These are phyloP conservation scores for Cataglyphis cursor DNA, from an alignment of 2,888 invertebrate species.

Conservation along the genomic window DNA sequence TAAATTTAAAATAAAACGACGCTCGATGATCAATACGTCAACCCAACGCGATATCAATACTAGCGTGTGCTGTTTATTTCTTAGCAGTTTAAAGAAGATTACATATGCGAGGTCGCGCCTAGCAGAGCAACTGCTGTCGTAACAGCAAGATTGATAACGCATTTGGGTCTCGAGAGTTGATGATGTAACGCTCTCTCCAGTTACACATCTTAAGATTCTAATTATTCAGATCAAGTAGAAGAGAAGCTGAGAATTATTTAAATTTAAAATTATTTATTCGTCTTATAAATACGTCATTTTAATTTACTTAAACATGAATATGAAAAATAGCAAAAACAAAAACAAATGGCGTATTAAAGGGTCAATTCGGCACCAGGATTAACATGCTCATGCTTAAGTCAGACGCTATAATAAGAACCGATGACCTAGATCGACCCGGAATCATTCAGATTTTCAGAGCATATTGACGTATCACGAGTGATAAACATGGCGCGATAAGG, in stretches of 20 bases:
- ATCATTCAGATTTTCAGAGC: slow-evolving; percentile 52
- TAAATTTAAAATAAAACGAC: neutral
- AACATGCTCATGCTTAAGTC: slow-evolving; percentile 65
- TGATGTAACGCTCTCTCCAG: slow-evolving; percentile 52
- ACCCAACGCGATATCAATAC: slow-evolving; percentile 30
- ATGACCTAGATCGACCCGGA: slow-evolving; percentile 77
- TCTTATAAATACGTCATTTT: neutral
- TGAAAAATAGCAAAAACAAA: neutral
- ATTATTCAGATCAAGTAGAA: neutral
- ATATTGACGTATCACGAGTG: slow-evolving; percentile 61
- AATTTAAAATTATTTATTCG: neutral
- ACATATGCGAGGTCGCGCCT: slow-evolving; percentile 56
- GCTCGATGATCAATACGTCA: no score
- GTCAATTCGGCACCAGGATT: slow-evolving; percentile 43
- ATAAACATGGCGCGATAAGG: slow-evolving; percentile 68
- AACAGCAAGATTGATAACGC: slow-evolving; percentile 68
- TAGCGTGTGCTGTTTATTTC: slow-evolving; percentile 27
- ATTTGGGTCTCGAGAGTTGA: slow-evolving; percentile 63
- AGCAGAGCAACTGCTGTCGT: slow-evolving; percentile 62
- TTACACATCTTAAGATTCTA: neutral
- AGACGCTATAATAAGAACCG: slow-evolving; percentile 58
- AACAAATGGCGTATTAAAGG: neutral
- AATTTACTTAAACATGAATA: neutral
- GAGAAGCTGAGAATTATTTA: neutral
- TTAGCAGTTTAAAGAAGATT: slow-evolving; percentile 59